Percentiles rank a stretch among this genome's conserved stretches.
phyloP scores from a whole-genome alignment of 2,113 vertebrate species.

The Tragulus kanchil region DNA sequence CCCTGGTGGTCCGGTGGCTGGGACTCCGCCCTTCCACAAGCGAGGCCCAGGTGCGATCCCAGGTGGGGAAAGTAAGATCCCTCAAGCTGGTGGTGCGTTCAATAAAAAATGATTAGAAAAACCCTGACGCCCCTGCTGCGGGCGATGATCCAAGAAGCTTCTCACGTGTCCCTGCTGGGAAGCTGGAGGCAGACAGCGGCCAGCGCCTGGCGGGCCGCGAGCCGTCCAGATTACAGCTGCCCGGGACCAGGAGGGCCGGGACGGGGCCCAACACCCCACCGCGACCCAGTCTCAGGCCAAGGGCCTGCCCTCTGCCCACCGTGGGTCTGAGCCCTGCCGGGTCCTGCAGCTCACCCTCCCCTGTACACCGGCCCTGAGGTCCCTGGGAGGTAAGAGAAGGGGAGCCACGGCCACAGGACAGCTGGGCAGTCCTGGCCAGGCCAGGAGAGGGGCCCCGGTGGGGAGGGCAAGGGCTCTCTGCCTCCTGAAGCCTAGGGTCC shows the following conservation, averaged over 20 bases:
- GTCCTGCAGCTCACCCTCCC: background rate
- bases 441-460: background rate
- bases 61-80: background rate
- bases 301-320: background rate
- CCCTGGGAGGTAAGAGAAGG: background rate
- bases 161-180: background rate
- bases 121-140: too few species aligned
- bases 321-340: accelerated
- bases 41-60: background rate
- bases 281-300: accelerated
- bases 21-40: background rate
- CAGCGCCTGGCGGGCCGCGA: background rate
- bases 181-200: background rate
- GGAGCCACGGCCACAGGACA: accelerated
- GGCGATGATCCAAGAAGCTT: background rate
- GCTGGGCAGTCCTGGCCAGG: background rate
- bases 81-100: background rate
- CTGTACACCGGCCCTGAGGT: background rate
- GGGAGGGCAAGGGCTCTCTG: accelerated
- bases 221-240: accelerated
- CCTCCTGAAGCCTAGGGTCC: background rate
- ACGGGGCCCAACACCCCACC: background rate
- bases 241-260: background rate
- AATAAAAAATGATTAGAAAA: too few species aligned
- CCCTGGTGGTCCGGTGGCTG: background rate